A percentile compares a stretch with the other conserved stretches of the same genome.
These are phyloP conservation scores for Campylorhamphus procurvoides DNA, from an alignment of 2,113 vertebrate species.

Conservation along the genomic window DNA sequence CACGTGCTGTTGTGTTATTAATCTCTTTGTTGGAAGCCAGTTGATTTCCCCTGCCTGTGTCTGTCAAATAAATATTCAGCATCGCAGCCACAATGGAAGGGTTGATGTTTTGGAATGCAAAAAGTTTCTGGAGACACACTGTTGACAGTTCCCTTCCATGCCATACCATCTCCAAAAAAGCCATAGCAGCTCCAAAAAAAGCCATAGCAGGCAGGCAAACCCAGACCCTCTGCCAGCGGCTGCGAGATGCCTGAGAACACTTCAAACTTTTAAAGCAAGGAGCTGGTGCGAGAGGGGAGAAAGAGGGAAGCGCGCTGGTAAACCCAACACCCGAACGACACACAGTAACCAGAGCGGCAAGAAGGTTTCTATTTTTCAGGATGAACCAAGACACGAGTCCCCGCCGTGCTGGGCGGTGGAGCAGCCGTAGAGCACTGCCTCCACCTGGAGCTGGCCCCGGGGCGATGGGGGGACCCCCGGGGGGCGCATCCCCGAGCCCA, in stretches of 20 bases:
- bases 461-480: neutral
- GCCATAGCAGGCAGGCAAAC: neutral
- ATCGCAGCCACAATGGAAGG: conserved; percentile 5
- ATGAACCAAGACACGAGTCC: neutral
- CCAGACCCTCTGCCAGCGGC: neutral
- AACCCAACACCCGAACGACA: neutral
- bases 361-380: neutral
- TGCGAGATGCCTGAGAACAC: neutral
- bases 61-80: conserved; percentile 68
- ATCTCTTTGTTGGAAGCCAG: conserved; percentile 72
- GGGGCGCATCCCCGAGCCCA: conserved; percentile 6
- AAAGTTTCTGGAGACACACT: neutral
- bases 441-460: conserved; percentile 30
- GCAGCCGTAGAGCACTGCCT: neutral
- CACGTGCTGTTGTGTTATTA: conserved; percentile 72
- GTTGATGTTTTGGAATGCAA: conserved; percentile 31
- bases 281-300: neutral
- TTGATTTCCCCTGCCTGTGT: conserved; percentile 58
- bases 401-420: neutral
- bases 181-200: neutral
- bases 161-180: neutral
- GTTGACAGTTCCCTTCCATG: conserved; percentile 27
- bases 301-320: fast-evolving
- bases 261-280: neutral
- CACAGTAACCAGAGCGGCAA: neutral